A percentile compares a stretch with the other conserved stretches of the same genome.
phyloP scores from a whole-genome alignment of 2,888 invertebrate species.

The Tachina lurida region DNA sequence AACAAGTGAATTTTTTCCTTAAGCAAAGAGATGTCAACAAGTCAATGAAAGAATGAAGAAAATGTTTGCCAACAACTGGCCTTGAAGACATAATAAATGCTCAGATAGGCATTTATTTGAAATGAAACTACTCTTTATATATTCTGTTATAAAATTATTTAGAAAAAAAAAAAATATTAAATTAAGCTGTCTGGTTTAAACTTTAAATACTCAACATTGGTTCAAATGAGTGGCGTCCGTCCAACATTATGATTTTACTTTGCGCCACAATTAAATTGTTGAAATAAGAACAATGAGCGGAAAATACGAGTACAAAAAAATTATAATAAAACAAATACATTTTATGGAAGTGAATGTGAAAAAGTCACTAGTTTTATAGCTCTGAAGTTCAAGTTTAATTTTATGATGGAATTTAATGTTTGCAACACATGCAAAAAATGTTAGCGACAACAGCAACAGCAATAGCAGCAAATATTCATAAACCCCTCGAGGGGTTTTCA shows the following conservation, averaged over 20 bases:
- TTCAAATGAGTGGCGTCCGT: constrained; percentile 40
- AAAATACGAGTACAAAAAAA: constrained; percentile 33
- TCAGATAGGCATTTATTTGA: not conserved
- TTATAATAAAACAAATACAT: constrained; percentile 9
- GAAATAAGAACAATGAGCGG: constrained; percentile 38
- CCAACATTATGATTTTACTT: constrained; percentile 52
- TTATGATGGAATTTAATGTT: constrained; percentile 49
- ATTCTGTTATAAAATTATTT: constrained; percentile 6
- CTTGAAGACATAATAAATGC: constrained; percentile 9
- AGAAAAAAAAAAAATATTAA: not conserved
- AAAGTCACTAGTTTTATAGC: constrained; percentile 54
- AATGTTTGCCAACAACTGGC: constrained; percentile 10
- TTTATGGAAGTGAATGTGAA: constrained; percentile 40
- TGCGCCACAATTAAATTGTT: constrained; percentile 51
- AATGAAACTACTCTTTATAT: not conserved
- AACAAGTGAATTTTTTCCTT: constrained; percentile 29
- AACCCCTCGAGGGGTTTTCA: not conserved
- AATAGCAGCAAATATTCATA: not conserved
- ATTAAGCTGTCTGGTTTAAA: constrained; percentile 1
- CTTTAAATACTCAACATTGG: not conserved
- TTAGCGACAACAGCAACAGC: constrained; percentile 33
- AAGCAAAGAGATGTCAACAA: constrained; percentile 11
- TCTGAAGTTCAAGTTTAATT: constrained; percentile 69
- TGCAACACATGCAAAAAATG: constrained; percentile 47
- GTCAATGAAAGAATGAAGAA: not conserved